phyloP scores from a whole-genome alignment of 2,888 invertebrate genomes.

The Metacarcinus magister region DNA sequence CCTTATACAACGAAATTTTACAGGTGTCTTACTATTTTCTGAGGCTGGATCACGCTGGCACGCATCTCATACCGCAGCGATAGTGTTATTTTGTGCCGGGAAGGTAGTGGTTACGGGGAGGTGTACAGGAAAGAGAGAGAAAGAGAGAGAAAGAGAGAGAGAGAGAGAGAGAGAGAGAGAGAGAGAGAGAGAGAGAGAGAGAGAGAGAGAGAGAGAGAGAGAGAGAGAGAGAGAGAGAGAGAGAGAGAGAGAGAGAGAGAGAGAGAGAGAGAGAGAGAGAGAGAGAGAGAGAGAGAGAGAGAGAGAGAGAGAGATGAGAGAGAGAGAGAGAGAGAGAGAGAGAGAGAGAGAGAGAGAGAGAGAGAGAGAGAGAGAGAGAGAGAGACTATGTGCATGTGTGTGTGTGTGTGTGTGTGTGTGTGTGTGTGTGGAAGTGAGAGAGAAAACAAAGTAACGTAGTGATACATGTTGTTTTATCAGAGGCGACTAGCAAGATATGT shows the following conservation, averaged over 20 bases:
- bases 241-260: not conserved
- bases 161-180: slow-evolving; percentile 43
- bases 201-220: slow-evolving; percentile 49
- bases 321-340: slow-evolving; percentile 33
- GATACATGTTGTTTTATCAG: slow-evolving; percentile 58
- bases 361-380: not conserved
- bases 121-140: not conserved
- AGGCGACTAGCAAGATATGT: slow-evolving; percentile 27
- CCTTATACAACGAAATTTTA: not conserved
- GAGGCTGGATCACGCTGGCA: not conserved
- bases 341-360: not conserved
- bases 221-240: slow-evolving; percentile 46
- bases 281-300: slow-evolving; percentile 26
- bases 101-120: too few relatives aligned
- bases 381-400: too few relatives aligned
- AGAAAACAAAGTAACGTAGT: slow-evolving; percentile 6
- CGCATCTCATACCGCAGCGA: not conserved
- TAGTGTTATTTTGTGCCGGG: too few relatives aligned
- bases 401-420: too few relatives aligned
- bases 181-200: not conserved
- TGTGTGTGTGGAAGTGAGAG: not conserved
- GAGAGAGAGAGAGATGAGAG: not conserved
- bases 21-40: not conserved
- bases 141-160: slow-evolving; percentile 44
- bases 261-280: not conserved